A percentile compares a stretch with the other conserved stretches of the same genome.
These are phyloP conservation scores for Axis porcinus DNA, from an alignment of 2,113 vertebrate genomes.

Conservation along the genomic window DNA sequence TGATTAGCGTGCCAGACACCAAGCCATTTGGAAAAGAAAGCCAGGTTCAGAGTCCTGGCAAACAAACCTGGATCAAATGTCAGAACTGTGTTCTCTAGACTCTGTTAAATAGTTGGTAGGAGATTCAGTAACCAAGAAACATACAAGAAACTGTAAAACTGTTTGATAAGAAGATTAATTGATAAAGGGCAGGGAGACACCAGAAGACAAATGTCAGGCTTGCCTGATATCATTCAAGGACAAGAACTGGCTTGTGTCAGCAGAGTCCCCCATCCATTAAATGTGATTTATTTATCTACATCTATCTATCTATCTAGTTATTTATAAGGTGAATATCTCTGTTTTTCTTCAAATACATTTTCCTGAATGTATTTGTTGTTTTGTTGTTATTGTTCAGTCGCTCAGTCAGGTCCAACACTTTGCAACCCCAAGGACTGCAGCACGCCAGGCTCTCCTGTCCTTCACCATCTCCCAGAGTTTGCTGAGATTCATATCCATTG, in stretches of 20 bases:
- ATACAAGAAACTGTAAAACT: background rate
- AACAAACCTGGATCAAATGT: background rate
- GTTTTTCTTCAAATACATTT: background rate
- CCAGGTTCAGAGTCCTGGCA: background rate
- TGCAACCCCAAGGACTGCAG: background rate
- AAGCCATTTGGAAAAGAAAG: background rate
- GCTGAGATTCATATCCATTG: background rate
- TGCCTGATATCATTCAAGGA: background rate
- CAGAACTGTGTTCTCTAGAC: background rate
- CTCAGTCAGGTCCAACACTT: background rate
- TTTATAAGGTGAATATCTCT: background rate
- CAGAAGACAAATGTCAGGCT: background rate
- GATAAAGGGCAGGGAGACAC: background rate
- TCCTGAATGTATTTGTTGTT: background rate
- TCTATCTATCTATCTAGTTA: background rate
- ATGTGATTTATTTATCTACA: background rate
- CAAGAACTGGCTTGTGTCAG: background rate
- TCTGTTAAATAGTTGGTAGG: background rate
- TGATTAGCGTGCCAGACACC: background rate
- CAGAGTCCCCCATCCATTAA: background rate
- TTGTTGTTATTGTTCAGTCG: background rate
- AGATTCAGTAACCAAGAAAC: background rate
- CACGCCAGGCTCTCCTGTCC: background rate
- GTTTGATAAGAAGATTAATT: background rate
- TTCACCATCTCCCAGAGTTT: background rate